Evolutionary conservation across 2,797 vertebrate genomes (phyloP).

Genomic region (Smutsia temminckii): DNA sequence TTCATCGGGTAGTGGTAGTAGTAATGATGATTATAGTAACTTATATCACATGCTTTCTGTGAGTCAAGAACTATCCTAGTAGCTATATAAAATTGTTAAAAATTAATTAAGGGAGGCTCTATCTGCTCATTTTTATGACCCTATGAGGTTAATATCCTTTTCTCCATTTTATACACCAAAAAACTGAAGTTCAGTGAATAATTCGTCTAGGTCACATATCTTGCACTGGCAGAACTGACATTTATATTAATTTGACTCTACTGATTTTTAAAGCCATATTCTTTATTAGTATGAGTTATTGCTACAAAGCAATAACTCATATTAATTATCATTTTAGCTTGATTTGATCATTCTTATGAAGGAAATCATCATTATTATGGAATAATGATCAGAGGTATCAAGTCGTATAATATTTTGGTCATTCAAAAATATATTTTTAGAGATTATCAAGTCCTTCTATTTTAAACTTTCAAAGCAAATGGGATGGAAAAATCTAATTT

Average conservation of each 20-base stretch:
- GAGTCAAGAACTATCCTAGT: neutral
- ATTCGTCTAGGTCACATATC: neutral
- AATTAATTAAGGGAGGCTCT: neutral
- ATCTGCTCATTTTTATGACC: neutral
- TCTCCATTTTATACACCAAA: neutral
- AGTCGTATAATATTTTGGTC: neutral
- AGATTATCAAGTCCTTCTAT: neutral
- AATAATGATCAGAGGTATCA: slow-evolving; percentile 9
- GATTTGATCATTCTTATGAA: slow-evolving; percentile 19
- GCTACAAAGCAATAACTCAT: neutral
- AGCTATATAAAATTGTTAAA: neutral
- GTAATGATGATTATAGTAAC: neutral
- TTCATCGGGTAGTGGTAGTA: neutral
- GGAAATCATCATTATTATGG: slow-evolving; percentile 16
- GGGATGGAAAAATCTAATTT: neutral
- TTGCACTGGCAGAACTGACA: neutral
- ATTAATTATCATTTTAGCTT: slow-evolving; percentile 35
- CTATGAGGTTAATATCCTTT: neutral
- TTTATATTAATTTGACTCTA: neutral
- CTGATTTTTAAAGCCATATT: neutral
- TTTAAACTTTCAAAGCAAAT: slow-evolving; percentile 30
- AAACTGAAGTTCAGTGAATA: neutral
- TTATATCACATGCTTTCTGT: neutral
- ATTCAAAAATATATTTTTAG: neutral
- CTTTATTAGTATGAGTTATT: neutral